Conservation (phyloP, 2,888 invertebrate genomes). For the Noctua pronuba region DNA sequence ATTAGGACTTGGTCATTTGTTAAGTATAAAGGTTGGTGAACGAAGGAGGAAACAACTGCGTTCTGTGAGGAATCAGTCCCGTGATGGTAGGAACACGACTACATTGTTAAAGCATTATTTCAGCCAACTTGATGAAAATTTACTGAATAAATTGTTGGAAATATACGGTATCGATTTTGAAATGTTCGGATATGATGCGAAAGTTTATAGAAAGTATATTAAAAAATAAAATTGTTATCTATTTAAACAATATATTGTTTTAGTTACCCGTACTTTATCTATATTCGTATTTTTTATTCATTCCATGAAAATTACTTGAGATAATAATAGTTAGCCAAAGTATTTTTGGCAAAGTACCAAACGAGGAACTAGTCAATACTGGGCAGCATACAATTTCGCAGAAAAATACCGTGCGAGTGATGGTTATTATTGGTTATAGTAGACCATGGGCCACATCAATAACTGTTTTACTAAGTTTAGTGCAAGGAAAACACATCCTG, state of each 20-base stretch:
- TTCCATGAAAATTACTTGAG: background rate
- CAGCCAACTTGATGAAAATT: conserved; percentile 89
- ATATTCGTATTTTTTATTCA: background rate
- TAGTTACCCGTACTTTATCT: background rate
- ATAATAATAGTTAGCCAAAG: background rate
- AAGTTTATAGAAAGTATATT: conserved; percentile 89
- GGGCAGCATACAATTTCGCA: background rate
- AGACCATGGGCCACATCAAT: background rate
- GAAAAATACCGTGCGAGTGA: background rate
- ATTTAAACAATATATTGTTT: conserved; percentile 24
- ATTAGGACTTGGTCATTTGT: conserved; percentile 89
- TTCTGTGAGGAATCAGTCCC: conserved; percentile 89
- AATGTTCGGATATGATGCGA: conserved; percentile 92
- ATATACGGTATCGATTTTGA: conserved; percentile 93
- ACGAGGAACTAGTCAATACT: background rate
- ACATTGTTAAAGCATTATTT: conserved; percentile 88
- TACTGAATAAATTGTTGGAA: conserved; percentile 90
- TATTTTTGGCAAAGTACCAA: conserved; percentile 6
- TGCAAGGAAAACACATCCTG: background rate
- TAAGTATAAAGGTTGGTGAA: conserved; percentile 86
- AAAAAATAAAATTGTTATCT: conserved; percentile 81
- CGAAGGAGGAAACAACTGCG: conserved; percentile 88
- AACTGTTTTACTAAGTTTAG: background rate
- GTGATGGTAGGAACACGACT: conserved; percentile 88
- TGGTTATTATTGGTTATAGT: no score